Evolutionary conservation across 2,888 invertebrate genomes (phyloP), one percentile per base, ranked within the genome.

Genomic region (Omphaloscelis lunosa): DNA sequence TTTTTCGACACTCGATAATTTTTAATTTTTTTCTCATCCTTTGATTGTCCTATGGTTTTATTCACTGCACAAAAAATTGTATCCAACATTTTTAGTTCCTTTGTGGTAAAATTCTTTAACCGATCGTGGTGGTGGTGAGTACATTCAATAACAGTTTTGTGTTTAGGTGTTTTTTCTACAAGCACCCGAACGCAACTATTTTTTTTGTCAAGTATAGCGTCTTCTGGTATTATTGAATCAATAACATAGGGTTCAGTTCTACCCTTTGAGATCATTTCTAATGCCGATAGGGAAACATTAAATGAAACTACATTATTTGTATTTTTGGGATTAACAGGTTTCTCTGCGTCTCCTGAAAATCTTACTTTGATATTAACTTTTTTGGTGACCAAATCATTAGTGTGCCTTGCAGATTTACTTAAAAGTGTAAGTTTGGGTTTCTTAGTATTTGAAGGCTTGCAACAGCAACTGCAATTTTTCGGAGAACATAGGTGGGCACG

Each of bases 401-500:
- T 82, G 63, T 86, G 69, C 67, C 82, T 85, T 58, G 70, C 48
- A 63, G 39, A 11, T 39, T 69, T 69, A 34, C 39, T 51, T 27
- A 61, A 61, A 48, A 34, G 2, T n/a, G 17, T 20, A 9, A 85
- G 39, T 29, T 58, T 0, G 4, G 20, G 15, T 77, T 75, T 82
- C 15, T 23, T n/a, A 29, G 12, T 34, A 29, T 53, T 65, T 53
- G 23, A 41, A 72, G 80, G 77, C 73, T 82, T 84, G 78, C 91
- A 90, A 77, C 91, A 91, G 82, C 90, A 91, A 11, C 0, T 63
- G 72, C 90, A 91, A 29, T 67, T 48, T n/a, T 7, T 72, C n/a
- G 58, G 7, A 45, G 63, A 59, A 80, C 90, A 92, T 12, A 0
- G 20, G 72, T 91, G 91, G 23, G 70, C 29, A 62, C 12, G 80